Conservation (phyloP, 1,140 invertebrate species). For the Homalodisca vitripennis region DNA sequence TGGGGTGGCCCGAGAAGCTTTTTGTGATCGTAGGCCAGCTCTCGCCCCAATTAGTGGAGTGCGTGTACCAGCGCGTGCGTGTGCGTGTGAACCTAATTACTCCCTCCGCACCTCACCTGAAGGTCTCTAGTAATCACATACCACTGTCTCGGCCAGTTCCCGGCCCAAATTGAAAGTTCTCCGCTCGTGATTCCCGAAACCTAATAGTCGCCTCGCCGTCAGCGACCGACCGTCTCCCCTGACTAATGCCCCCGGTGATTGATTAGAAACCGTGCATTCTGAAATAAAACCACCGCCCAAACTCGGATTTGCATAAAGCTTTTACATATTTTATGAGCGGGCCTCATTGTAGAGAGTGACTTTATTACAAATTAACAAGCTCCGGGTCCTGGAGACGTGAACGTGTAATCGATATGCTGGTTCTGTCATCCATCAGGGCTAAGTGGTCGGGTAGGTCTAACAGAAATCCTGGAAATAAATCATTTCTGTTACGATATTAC, state of each 20-base stretch:
- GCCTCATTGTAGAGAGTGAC: slow-evolving; percentile 7
- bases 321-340: slow-evolving; percentile 23
- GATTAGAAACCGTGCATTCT: background rate
- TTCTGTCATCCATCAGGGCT: slow-evolving; percentile 7
- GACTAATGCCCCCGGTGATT: background rate
- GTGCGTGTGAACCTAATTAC: background rate
- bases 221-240: background rate
- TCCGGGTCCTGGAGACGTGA: background rate
- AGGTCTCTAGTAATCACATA: background rate
- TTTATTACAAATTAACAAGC: slow-evolving; percentile 25
- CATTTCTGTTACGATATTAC: background rate
- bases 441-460: slow-evolving; percentile 6
- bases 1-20: background rate
- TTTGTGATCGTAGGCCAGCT: background rate
- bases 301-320: slow-evolving; percentile 20
- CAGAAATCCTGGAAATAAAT: slow-evolving; percentile 11
- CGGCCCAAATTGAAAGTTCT: background rate
- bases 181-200: background rate
- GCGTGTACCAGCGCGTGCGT: background rate
- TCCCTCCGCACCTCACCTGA: background rate
- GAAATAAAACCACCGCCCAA: slow-evolving; percentile 3
- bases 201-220: slow-evolving; percentile 11
- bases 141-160: background rate
- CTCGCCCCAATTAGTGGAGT: slow-evolving; percentile 8
- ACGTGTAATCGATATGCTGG: slow-evolving; percentile 13